These are phyloP conservation scores for Brienomyrus longianalis DNA, from an alignment of 2,113 vertebrate species.

Conservation along the genomic window DNA sequence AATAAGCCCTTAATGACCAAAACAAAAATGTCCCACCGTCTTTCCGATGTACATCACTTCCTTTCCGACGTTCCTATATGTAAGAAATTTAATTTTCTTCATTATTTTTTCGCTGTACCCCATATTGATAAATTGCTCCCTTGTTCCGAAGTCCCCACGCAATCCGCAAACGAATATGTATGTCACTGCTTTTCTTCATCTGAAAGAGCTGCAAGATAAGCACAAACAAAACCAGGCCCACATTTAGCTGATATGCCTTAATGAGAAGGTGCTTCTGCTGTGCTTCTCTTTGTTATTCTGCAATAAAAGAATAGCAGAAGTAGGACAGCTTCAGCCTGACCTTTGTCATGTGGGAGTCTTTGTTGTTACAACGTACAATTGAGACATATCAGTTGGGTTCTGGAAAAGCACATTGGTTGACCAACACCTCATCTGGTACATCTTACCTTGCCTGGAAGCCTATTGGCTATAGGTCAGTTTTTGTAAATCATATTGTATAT, in stretches of 20 bases:
- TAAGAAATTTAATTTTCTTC: not conserved
- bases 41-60: not conserved
- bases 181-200: not conserved
- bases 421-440: not conserved
- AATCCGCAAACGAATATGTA: not conserved
- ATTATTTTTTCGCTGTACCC: not conserved
- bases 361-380: not conserved
- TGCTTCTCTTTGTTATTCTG: not conserved
- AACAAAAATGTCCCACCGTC: not conserved
- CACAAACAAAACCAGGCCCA: not conserved
- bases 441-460: not conserved
- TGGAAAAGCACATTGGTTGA: not conserved
- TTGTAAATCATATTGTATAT: slow-evolving; percentile 47
- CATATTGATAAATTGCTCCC: not conserved
- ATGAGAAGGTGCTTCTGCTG: not conserved
- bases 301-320: not conserved
- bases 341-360: not conserved
- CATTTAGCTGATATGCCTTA: not conserved
- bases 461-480: slow-evolving; percentile 30
- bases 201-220: not conserved
- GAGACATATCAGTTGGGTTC: not conserved
- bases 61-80: not conserved
- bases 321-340: not conserved
- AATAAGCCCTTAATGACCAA: not conserved
- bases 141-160: not conserved